Evolutionary conservation across 2,888 invertebrate genomes (phyloP).

Genomic region (Drosophila siamana): DNA sequence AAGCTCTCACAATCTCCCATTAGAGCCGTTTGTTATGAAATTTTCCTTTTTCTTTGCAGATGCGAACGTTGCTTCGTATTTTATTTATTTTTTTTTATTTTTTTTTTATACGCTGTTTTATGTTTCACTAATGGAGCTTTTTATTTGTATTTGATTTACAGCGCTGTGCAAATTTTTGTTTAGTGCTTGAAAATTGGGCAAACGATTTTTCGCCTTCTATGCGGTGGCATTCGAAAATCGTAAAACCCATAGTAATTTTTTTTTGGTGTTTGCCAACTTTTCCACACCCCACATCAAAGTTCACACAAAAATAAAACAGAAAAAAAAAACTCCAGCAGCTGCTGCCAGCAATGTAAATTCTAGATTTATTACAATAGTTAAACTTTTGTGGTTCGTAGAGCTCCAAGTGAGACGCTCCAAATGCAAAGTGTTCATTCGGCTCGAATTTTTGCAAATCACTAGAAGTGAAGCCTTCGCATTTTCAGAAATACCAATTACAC

Average conservation of each 20-base stretch:
- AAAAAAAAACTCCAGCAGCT: neutral
- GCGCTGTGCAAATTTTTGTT: conserved; percentile 20
- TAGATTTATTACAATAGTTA: neutral
- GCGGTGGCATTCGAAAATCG: neutral
- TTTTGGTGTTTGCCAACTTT: neutral
- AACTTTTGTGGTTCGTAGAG: neutral
- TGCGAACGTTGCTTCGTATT: neutral
- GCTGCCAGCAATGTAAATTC: neutral
- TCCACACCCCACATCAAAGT: neutral
- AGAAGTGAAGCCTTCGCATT: neutral
- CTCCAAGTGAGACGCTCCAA: neutral
- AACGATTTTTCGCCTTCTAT: neutral
- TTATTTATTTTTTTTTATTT: too few relatives aligned
- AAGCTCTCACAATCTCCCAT: conserved; percentile 7
- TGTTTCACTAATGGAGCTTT: neutral
- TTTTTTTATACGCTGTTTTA: neutral
- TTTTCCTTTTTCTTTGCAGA: conserved; percentile 10
- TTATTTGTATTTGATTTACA: conserved; percentile 19
- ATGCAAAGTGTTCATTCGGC: too few relatives aligned
- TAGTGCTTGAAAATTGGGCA: conserved; percentile 4
- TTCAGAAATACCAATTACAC: too few relatives aligned
- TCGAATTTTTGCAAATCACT: neutral
- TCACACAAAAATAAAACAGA: too few relatives aligned
- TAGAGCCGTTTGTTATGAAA: conserved; percentile 11
- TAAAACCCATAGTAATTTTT: neutral